phyloP scores from a whole-genome alignment of 2,888 invertebrate genomes.

The Drosophila recens region DNA sequence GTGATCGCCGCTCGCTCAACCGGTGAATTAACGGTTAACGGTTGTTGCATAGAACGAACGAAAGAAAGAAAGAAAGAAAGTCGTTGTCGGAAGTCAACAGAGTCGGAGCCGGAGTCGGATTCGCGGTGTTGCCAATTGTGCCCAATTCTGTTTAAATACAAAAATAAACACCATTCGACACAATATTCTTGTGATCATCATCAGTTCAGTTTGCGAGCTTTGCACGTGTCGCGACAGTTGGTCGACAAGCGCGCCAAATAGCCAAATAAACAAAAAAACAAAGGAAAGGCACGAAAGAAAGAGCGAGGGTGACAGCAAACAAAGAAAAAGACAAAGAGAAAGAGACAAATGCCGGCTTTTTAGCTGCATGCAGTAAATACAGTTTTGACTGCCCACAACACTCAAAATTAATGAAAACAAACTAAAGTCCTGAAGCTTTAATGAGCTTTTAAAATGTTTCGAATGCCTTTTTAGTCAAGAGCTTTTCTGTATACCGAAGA shows the following conservation, averaged over 20 bases:
- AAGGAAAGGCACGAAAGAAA: too few species aligned
- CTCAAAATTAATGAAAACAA: not conserved
- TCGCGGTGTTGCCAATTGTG: slow-evolving; percentile 10
- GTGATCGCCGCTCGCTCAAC: slow-evolving; percentile 36
- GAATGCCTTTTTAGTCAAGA: too few species aligned
- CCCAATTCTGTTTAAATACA: not conserved
- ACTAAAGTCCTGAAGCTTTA: not conserved
- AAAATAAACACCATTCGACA: not conserved
- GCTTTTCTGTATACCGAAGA: too few species aligned
- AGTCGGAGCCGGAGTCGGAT: not conserved
- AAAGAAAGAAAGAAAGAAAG: slow-evolving; percentile 35
- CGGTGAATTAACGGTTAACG: slow-evolving; percentile 53
- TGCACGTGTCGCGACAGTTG: slow-evolving; percentile 53
- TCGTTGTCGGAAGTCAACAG: not conserved
- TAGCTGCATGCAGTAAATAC: not conserved
- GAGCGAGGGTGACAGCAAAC: not conserved
- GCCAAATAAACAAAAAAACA: not conserved
- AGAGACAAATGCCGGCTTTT: not conserved
- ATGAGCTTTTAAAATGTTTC: not conserved
- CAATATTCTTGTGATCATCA: slow-evolving; percentile 17
- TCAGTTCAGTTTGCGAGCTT: slow-evolving; percentile 11
- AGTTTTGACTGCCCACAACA: not conserved
- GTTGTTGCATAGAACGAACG: slow-evolving; percentile 33
- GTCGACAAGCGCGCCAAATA: slow-evolving; percentile 36
- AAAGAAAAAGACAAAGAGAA: not conserved